A percentile compares a stretch with the other conserved stretches of the same genome.
Conservation (phyloP, 1,140 invertebrate genomes). For the Proales similis region DNA sequence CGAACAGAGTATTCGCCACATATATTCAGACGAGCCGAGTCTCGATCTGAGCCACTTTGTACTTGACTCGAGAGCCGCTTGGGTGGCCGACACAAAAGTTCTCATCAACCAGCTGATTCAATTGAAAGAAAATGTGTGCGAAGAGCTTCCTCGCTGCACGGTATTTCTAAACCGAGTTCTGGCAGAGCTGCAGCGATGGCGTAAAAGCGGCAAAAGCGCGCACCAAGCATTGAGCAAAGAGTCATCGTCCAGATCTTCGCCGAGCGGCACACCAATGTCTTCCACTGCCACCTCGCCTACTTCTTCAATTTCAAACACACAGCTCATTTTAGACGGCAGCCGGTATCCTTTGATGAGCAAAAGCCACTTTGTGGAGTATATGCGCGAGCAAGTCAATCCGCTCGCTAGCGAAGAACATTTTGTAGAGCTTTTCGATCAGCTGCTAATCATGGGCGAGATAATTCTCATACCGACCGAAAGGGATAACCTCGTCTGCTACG, state of each 20-base stretch:
- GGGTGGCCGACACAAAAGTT: slow-evolving; percentile 58
- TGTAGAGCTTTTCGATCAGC: slow-evolving; percentile 61
- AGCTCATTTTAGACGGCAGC: background rate
- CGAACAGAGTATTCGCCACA: slow-evolving; percentile 53
- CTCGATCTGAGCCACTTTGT: slow-evolving; percentile 60
- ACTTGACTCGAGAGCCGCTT: slow-evolving; percentile 60
- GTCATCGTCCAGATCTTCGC: too few species aligned
- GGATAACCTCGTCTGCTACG: slow-evolving; percentile 65
- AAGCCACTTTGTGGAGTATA: slow-evolving; percentile 60
- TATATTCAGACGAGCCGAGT: slow-evolving; percentile 54
- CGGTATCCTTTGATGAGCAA: slow-evolving; percentile 60
- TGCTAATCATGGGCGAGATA: slow-evolving; percentile 65
- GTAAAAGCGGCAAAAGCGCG: background rate
- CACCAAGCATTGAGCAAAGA: too few species aligned
- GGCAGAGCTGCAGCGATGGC: slow-evolving; percentile 13
- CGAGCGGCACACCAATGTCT: background rate
- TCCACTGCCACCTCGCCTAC: background rate
- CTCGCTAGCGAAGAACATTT: slow-evolving; percentile 64
- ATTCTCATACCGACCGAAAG: slow-evolving; percentile 56
- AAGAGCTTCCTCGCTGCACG: slow-evolving; percentile 2
- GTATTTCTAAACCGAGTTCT: slow-evolving; percentile 14
- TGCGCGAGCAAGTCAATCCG: slow-evolving; percentile 63
- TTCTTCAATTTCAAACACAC: background rate
- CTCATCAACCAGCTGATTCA: slow-evolving; percentile 57
- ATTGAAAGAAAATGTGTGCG: slow-evolving; percentile 44